Evolutionary conservation across 2,113 vertebrate genomes (phyloP).

Genomic region (Pleuronectes platessa): DNA sequence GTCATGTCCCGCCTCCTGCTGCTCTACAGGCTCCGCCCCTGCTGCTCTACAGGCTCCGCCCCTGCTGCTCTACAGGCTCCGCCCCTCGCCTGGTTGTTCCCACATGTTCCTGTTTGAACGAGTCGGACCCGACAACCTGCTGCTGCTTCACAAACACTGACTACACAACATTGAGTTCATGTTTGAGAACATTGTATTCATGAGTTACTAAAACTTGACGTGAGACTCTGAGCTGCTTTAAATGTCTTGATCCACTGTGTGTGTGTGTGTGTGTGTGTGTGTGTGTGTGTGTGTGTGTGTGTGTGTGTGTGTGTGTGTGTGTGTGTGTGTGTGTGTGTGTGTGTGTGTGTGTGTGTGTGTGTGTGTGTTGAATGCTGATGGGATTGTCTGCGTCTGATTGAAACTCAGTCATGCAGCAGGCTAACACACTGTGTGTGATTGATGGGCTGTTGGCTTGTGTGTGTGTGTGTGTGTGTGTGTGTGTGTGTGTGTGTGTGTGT

Average conservation of each 20-base stretch:
- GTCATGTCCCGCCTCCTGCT: too few species aligned
- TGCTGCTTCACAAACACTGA: too few species aligned
- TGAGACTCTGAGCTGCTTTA: not conserved
- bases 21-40: too few species aligned
- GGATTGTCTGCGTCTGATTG: conserved; percentile 38
- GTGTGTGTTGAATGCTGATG: conserved; percentile 32
- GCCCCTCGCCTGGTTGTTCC: too few species aligned
- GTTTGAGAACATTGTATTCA: too few species aligned
- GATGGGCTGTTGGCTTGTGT: conserved; percentile 34
- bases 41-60: too few species aligned
- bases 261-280: not conserved
- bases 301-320: conserved; percentile 12
- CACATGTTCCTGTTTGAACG: too few species aligned
- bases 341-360: conserved; percentile 13
- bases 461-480: not conserved
- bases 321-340: conserved; percentile 10
- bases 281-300: not conserved
- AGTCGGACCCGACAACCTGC: too few species aligned
- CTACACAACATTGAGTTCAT: too few species aligned
- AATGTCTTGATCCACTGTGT: not conserved
- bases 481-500: too few species aligned
- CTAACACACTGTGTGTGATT: conserved; percentile 34
- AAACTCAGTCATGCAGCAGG: conserved; percentile 51
- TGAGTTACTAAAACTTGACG: too few species aligned
- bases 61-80: too few species aligned